phyloP scores from a whole-genome alignment of 2,888 invertebrate genomes.

The Nymphalis urticae region DNA sequence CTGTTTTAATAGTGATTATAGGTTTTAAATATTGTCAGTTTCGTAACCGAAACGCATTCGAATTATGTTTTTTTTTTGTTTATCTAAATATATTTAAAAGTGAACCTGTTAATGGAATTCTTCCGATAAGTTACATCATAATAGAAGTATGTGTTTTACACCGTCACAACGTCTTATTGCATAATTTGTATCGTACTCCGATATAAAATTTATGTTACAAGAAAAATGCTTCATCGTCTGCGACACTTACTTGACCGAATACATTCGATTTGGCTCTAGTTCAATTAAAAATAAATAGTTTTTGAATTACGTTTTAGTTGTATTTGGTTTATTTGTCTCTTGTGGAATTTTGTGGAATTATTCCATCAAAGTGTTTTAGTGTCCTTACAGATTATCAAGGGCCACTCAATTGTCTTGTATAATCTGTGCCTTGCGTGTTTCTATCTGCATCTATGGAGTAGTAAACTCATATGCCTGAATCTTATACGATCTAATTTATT shows the following conservation, averaged over 20 bases:
- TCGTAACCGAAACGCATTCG: slow-evolving; percentile 46
- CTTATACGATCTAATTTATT: too few species aligned
- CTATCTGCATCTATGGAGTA: too few species aligned
- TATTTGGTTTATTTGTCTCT: too few species aligned
- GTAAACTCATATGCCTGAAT: too few species aligned
- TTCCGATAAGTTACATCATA: slow-evolving; percentile 27
- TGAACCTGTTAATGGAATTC: slow-evolving; percentile 30
- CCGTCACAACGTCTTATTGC: slow-evolving; percentile 4
- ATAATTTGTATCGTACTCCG: background rate
- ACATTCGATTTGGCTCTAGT: background rate
- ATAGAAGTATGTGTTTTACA: slow-evolving; percentile 3
- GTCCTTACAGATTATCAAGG: too few species aligned
- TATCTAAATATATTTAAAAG: slow-evolving; percentile 17
- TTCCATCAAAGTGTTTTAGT: too few species aligned
- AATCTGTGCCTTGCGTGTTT: too few species aligned
- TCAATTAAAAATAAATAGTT: too few species aligned
- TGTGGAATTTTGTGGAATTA: too few species aligned
- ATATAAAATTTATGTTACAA: background rate
- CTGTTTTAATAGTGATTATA: slow-evolving; percentile 48
- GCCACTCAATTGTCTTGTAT: too few species aligned
- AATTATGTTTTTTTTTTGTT: slow-evolving; percentile 22
- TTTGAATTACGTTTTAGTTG: too few species aligned
- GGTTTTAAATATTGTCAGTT: slow-evolving; percentile 58
- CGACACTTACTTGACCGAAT: background rate
- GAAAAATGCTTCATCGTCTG: background rate